Percentiles rank a stretch among this genome's conserved stretches.
Evolutionary conservation across 2,797 vertebrate species (phyloP).

Genomic region (Notolepis coatsorum): DNA sequence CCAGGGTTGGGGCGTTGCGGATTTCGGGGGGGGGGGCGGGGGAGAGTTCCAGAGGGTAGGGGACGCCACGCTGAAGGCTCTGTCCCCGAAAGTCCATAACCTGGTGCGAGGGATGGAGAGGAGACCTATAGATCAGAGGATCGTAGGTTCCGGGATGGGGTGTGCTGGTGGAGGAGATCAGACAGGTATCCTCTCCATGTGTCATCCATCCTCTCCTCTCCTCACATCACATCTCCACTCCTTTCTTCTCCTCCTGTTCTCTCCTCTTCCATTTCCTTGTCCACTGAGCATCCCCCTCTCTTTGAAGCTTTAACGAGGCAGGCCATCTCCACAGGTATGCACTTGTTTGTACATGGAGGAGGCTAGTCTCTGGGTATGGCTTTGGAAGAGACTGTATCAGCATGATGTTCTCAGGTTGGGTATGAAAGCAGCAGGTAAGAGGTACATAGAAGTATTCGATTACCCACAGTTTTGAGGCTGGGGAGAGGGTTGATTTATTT

Average conservation of each 20-base stretch:
- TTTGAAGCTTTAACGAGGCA: conserved; percentile 32
- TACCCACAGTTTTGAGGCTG: conserved; percentile 10
- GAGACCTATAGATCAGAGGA: no score
- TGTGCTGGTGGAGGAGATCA: no score
- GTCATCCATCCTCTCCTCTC: neutral
- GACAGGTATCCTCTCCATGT: neutral
- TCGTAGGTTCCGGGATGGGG: no score
- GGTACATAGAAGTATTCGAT: neutral
- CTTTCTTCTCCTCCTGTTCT: neutral
- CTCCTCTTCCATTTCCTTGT: neutral
- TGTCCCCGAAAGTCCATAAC: no score
- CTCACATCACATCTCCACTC: neutral
- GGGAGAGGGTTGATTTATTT: no score
- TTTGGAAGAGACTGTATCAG: conserved; percentile 36
- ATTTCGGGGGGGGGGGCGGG: no score
- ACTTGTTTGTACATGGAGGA: conserved; percentile 38
- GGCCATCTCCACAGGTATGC: conserved; percentile 31
- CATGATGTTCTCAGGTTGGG: conserved; percentile 29
- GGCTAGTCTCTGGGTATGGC: conserved; percentile 40
- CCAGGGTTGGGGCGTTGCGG: no score
- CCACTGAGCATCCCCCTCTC: conserved; percentile 12
- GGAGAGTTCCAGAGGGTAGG: no score
- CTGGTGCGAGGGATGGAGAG: no score
- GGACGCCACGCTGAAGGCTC: no score
- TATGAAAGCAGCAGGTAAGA: conserved; percentile 18